Evolutionary conservation across 2,888 invertebrate species (phyloP), one percentile per base, ranked within the genome.

Genomic region (Eumacrocentrus americanus): DNA sequence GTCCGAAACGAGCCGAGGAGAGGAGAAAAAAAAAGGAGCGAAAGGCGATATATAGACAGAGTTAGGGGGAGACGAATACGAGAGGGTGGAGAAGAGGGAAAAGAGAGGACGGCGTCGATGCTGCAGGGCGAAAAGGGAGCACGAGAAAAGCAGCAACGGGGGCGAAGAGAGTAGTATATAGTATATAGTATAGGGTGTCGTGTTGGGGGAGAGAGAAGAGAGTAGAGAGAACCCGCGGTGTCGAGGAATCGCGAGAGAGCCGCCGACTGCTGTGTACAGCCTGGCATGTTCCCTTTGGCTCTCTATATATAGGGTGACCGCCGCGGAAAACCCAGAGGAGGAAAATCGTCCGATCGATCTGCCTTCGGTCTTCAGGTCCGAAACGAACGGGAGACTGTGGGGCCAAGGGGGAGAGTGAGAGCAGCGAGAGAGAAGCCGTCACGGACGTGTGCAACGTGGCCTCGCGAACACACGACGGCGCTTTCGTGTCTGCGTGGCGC

Each of bases 261-360:
- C 54, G 58, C 59, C 58, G 53, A 55, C 51, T 51, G 44, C 51
- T 37, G 37, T 37, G 37, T 38, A 46, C 20, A 53, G 23, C 16
- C 12, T 51, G 47, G 35, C 42, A 34, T 54, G 34, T 54, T 38
- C 59, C 59, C 48, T 59, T 53, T 38, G 59, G 51, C 58, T n/a
- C n/a, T n/a, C n/a, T 50, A 53, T 61, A 59, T 57, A 61, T 53
- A 56, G 73, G 76, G 74, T 76, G 77, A 76, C 76, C 78, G 67
- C 68, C 29, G 78, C 72, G 77, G 79, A 78, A 78, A 79, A 78
- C 73, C 77, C 75, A 72, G 79, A 76, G 79, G 76, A 79, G 79
- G 79, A 79, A 79, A 79, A 79, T 79, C 78, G 74, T 71, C 72
- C 78, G 79, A 79, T 79, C 79, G 79, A 79, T 79, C 78, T 79